Conservation (phyloP, 2,113 vertebrate genomes). For the Hippocampus barbouri region DNA sequence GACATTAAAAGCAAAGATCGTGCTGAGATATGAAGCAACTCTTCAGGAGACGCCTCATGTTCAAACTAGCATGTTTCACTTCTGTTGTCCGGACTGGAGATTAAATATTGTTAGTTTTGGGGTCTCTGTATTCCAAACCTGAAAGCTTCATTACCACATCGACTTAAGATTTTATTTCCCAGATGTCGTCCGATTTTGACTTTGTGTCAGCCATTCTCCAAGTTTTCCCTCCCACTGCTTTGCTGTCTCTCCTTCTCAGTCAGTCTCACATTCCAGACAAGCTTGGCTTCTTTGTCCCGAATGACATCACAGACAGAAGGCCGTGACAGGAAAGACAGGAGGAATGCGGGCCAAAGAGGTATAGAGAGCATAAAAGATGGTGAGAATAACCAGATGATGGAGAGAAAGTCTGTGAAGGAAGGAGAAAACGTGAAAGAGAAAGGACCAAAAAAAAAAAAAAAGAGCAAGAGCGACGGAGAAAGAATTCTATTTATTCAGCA, state of each 20-base stretch:
- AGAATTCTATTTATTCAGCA: constrained; percentile 73
- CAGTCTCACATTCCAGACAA: constrained; percentile 62
- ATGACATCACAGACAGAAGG: constrained; percentile 71
- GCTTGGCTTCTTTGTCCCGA: constrained; percentile 62
- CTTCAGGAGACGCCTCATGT: neutral
- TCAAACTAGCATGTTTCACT: neutral
- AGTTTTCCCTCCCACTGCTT: constrained; percentile 8
- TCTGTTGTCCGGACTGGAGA: too few species aligned
- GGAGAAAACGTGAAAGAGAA: constrained; percentile 47
- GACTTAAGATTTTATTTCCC: constrained; percentile 31
- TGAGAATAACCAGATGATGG: constrained; percentile 44
- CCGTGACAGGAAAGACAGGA: constrained; percentile 62
- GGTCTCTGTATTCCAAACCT: neutral
- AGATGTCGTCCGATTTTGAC: constrained; percentile 23
- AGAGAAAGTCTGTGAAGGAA: constrained; percentile 39
- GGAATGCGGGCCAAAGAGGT: constrained; percentile 54
- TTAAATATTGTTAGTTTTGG: too few species aligned
- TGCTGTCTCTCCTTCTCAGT: constrained; percentile 22
- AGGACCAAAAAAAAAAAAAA: constrained; percentile 5
- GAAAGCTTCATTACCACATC: neutral
- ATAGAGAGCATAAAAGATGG: constrained; percentile 51
- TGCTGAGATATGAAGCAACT: neutral
- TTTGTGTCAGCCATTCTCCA: neutral
- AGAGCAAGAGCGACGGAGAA: constrained; percentile 51
- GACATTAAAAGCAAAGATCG: neutral